A percentile compares a stretch with the other conserved stretches of the same genome.
Conservation (phyloP, 2,113 vertebrate genomes). For the Oreochromis spilurus region DNA sequence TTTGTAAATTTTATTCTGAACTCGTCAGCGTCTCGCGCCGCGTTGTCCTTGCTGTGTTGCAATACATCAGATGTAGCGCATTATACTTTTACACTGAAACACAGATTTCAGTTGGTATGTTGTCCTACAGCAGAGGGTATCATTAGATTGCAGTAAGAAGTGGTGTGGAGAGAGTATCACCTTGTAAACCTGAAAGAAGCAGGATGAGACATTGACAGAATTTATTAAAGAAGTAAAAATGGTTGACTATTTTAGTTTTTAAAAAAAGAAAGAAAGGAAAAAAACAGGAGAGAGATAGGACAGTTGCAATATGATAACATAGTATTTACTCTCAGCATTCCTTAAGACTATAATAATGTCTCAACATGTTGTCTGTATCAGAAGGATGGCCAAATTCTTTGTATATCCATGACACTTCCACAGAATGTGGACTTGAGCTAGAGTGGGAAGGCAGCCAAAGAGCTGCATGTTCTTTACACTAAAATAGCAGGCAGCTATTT, state of each 20-base stretch:
- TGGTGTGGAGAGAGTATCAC: neutral
- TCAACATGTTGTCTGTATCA: constrained; percentile 47
- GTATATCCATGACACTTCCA: constrained; percentile 22
- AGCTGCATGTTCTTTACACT: constrained; percentile 52
- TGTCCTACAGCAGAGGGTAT: constrained; percentile 14
- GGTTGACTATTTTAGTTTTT: neutral
- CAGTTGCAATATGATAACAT: neutral
- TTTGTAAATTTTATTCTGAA: constrained; percentile 5
- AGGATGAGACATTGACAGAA: neutral
- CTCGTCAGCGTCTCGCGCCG: constrained; percentile 41
- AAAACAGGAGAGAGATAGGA: neutral
- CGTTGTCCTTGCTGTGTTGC: constrained; percentile 50
- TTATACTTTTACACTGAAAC: constrained; percentile 25
- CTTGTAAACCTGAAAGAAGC: neutral
- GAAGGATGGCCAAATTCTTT: constrained; percentile 36
- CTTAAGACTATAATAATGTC: constrained; percentile 42
- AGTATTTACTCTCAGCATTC: constrained; percentile 35
- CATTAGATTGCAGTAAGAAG: constrained; percentile 20
- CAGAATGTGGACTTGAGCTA: constrained; percentile 39
- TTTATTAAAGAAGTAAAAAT: neutral
- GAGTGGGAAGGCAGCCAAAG: constrained; percentile 42
- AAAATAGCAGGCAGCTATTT: constrained; percentile 61
- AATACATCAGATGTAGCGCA: constrained; percentile 42
- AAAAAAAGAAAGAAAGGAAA: neutral
- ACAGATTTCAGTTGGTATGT: constrained; percentile 21